Percentiles rank a stretch among this genome's conserved stretches.
phyloP scores from a whole-genome alignment of 2,113 vertebrate species.

The Oryzias melastigma region DNA sequence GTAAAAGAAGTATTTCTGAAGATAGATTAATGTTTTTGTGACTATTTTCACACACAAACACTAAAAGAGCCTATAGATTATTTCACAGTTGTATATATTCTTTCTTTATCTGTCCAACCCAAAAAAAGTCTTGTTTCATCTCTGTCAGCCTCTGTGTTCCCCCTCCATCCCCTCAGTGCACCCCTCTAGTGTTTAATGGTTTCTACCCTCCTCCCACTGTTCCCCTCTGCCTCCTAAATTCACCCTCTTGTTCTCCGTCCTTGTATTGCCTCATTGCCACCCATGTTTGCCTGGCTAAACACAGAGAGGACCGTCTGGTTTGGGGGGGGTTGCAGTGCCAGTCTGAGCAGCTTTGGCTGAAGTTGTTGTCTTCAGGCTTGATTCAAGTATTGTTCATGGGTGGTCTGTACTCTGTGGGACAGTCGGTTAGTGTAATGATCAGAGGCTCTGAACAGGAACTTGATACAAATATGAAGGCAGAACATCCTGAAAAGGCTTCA shows the following conservation, averaged over 20 bases:
- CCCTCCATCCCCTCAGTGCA: neutral
- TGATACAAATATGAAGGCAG: constrained; percentile 2
- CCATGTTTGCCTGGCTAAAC: constrained; percentile 61
- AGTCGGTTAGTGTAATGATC: constrained; percentile 7
- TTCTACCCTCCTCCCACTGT: constrained; percentile 7
- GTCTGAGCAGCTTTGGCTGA: constrained; percentile 52
- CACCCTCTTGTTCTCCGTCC: neutral
- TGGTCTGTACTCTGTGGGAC: constrained; percentile 31
- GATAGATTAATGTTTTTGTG: too few species aligned
- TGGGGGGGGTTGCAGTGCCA: constrained; percentile 18
- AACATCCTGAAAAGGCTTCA: too few species aligned
- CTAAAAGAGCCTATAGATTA: too few species aligned
- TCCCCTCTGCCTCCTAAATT: constrained; percentile 1
- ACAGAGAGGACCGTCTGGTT: constrained; percentile 64
- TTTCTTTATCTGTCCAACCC: neutral
- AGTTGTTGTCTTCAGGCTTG: constrained; percentile 38
- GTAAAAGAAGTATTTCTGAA: too few species aligned
- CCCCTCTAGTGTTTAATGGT: neutral
- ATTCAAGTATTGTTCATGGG: constrained; percentile 40
- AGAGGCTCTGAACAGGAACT: neutral
- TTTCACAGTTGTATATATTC: neutral
- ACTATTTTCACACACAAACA: too few species aligned
- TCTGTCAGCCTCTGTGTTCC: neutral
- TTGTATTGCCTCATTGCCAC: constrained; percentile 11
- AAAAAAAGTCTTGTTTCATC: neutral